phyloP scores from a whole-genome alignment of 1,140 invertebrate genomes.

The Fopius arisanus region DNA sequence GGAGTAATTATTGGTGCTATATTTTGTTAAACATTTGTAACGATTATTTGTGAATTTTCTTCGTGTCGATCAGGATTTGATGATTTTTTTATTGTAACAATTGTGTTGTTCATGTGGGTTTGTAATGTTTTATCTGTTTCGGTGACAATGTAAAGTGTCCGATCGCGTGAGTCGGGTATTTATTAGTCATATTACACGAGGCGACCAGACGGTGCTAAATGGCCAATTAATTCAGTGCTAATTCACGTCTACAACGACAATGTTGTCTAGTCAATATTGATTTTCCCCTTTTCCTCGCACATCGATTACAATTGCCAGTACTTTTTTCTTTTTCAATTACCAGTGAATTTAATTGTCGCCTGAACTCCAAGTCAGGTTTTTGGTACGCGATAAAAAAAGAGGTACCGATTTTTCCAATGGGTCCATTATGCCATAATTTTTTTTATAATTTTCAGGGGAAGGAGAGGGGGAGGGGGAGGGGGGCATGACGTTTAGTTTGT shows the following conservation, averaged over 20 bases:
- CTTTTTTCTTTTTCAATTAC: background rate
- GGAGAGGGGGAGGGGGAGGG: too few species aligned
- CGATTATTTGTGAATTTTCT: too few species aligned
- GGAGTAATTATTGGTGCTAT: too few species aligned
- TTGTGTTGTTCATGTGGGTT: background rate
- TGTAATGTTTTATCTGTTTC: background rate
- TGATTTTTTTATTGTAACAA: too few species aligned
- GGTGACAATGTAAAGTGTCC: background rate
- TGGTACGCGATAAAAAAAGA: too few species aligned
- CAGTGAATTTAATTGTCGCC: too few species aligned
- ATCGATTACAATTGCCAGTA: background rate
- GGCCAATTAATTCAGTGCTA: slow-evolving; percentile 43
- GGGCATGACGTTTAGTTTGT: slow-evolving; percentile 5
- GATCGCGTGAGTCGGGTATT: slow-evolving; percentile 1
- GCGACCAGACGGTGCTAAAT: slow-evolving; percentile 33
- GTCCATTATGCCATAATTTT: too few species aligned
- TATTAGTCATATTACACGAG: slow-evolving; percentile 14
- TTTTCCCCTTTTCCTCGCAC: background rate
- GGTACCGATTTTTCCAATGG: too few species aligned
- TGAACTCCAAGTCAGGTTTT: too few species aligned
- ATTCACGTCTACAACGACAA: slow-evolving; percentile 29
- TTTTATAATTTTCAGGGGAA: too few species aligned
- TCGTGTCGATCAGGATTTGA: too few species aligned
- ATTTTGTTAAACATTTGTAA: too few species aligned
- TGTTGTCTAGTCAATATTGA: slow-evolving; percentile 11